Evolutionary conservation across 2,888 invertebrate genomes (phyloP), one percentile per base, ranked within the genome.

Genomic region (Mechanitis messenoides): DNA sequence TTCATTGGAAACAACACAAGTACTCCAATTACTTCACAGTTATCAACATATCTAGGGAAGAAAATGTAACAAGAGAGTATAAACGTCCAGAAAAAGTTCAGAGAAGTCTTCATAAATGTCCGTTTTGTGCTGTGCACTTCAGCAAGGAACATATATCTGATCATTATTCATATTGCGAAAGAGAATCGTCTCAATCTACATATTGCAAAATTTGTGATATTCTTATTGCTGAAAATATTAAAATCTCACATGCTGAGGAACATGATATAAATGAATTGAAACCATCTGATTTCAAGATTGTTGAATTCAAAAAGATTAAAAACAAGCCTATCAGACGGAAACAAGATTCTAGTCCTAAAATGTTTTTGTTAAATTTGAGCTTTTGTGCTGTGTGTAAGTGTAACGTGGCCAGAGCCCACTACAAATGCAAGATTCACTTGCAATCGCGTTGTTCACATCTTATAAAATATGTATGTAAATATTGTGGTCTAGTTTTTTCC

Each of bases 151-250:
- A 68, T 60, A 80, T 78, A 68, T 64, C 75, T 12, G 55, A 68
- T 50, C 86, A 87, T 67, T 74, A 69, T 67, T 31, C 62, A 56
- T 66, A 65, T 42, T 87, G 86, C 70, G 77, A 71, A 54, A 63
- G 58, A 38, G 68, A 71, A 64, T 63, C 71, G 54, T 68, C 69
- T 7, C 67, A 75, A 45, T 77, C 79, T 46, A 63, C 68, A 3
- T 78, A 80, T 66, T 87, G 86, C 69, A 77, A 73, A 61, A 55
- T 68, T 58, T 87, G 86, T 71, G 79, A 83, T 63, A 77, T 83
- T 69, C 69, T 81, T 62, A 70, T 87, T 59, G 80, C 82, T 62
- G 46, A 65, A 56, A 28, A 60, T 45, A 56, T 56, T 45, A 59
- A 61, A 53, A 9, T 57, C 53, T 45, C 38, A 31, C 64, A 64